Evolutionary conservation across 2,113 vertebrate genomes (phyloP), one percentile per base, ranked within the genome.

Genomic region (Nesogale talazaci): DNA sequence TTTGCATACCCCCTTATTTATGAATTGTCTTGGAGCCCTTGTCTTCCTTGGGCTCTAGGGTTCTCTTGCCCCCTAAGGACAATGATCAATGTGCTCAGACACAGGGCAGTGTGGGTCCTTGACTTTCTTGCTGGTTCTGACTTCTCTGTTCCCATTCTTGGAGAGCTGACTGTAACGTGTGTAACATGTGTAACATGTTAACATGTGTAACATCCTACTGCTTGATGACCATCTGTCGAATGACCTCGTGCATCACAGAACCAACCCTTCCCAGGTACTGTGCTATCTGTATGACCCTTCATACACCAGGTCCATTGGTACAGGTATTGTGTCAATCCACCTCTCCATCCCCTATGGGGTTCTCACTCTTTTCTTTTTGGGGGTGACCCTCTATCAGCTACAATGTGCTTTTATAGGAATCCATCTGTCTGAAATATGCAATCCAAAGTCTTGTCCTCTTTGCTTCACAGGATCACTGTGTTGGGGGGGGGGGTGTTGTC

Each of bases 71-170:
- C 31, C 46, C 7, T 57, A 6, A 57, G 46, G 23, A 17, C 27
- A 34, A 12, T 17, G 2, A 1, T 65, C 4, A 0, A n/a, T 29
- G 59, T 29, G 27, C 10, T 29, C 16, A 29, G 42, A 3, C 38
- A 38, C 59, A 25, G 29, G 27, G 67, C 46, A 22, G 25, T 11
- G 0, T 2, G 3, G 17, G 19, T 75, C 46, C 34, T 63, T 27
- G 1, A 36, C 70, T 31, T 7, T 72, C 31, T 10, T 36, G 34
- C 36, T 72, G 15, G 19, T 72, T 34, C 17, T 34, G 17, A 2
- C 4, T 1, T 7, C 19, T 34, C 16, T 6, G 31, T n/a, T 34
- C 31, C n/a, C n/a, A 70, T 16, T 1, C 69, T 6, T 20, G n/a
- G 31, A 10, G 10, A 6, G 9, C 46, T 52, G 10, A 52, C 46